A percentile compares a stretch with the other conserved stretches of the same genome.
phyloP scores from a whole-genome alignment of 2,113 vertebrate genomes.

The Etia nguti region DNA sequence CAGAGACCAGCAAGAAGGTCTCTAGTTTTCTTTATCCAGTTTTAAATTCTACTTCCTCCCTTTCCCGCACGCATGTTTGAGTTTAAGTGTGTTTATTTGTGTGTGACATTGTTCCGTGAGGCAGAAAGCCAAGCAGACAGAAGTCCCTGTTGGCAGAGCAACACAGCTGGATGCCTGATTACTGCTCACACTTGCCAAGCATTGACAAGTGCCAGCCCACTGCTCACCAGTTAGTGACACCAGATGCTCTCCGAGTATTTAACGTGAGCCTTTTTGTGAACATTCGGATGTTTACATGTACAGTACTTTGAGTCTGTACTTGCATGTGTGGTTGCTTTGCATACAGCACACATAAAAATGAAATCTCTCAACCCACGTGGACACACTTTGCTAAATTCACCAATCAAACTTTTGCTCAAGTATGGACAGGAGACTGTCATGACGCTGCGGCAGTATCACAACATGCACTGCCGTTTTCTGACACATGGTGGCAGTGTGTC shows the following conservation, averaged over 20 bases:
- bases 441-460: slow-evolving; percentile 18
- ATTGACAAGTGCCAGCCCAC: slow-evolving; percentile 62
- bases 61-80: background rate
- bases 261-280: background rate
- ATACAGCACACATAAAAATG: background rate
- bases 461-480: slow-evolving; percentile 17
- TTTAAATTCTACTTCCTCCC: background rate
- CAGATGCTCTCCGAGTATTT: slow-evolving; percentile 38
- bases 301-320: background rate
- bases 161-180: slow-evolving; percentile 64
- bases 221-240: slow-evolving; percentile 56
- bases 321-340: background rate
- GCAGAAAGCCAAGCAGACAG: slow-evolving; percentile 44
- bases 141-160: slow-evolving; percentile 39
- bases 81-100: background rate
- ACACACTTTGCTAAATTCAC: background rate
- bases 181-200: slow-evolving; percentile 45
- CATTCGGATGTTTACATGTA: background rate
- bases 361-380: background rate
- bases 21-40: background rate
- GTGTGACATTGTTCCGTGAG: slow-evolving; percentile 39
- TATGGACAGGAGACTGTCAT: background rate
- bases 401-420: background rate
- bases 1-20: background rate
- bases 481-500: slow-evolving; percentile 65